Evolutionary conservation across 2,888 invertebrate genomes (phyloP), one percentile per base, ranked within the genome.

Genomic region (Platypus cylindrus): DNA sequence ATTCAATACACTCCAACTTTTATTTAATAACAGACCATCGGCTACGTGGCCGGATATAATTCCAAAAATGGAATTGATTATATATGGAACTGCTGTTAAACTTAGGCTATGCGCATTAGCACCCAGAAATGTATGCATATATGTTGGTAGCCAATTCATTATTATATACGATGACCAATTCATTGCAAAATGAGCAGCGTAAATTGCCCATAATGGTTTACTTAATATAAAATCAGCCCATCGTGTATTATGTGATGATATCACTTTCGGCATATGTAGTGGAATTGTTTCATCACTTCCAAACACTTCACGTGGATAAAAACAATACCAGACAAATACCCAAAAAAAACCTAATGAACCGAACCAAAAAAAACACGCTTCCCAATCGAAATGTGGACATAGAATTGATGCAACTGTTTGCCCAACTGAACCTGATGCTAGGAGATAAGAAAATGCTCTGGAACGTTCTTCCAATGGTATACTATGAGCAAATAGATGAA

Each of bases 161-260:
- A 81, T 77, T 43, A 80, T 79, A 52, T 81, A 81, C 49, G 76
- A 79, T 33, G 75, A 75, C 80, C 80, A 81, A 57, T 81, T 81
- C 81, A 81, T 81, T 17, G 76, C 72, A 57, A 81, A 81, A 59
- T 81, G 81, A 18, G 81, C 79, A 36, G 74, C 67, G 50, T 81
- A 81, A 45, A 80, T 68, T 3, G 79, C 73, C 78, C 78, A 78
- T 17, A 81, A 58, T 1, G 78, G 72, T 71, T 76, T 76, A 50
- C 75, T 73, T 24, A 67, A 58, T 27, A 81, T 59, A 48, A 78
- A 77, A 53, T 75, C 75, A 9, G 64, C 65, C 76, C 77, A 78
- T 22, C 67, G 60, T 29, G 74, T 67, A 50, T 64, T 71, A 40
- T 67, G 61, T n/a, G n/a, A n/a, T 47, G 50, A 45, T 15, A 54